phyloP scores from a whole-genome alignment of 1,140 invertebrate species.

The Orchesella cincta region DNA sequence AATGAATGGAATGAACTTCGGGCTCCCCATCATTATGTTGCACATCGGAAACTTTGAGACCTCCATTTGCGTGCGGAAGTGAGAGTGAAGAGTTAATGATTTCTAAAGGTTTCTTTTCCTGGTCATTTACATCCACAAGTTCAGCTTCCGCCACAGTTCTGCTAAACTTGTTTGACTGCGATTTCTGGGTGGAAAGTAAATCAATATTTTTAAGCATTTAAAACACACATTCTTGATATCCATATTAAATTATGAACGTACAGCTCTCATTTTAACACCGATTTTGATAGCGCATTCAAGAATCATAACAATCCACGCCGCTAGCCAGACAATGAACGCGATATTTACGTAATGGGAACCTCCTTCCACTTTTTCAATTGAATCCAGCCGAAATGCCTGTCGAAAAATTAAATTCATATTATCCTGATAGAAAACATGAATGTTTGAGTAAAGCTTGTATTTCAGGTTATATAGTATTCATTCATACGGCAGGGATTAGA shows the following conservation, averaged over 20 bases:
- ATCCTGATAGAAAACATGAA: too few species aligned
- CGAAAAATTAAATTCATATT: background rate
- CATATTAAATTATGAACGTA: too few species aligned
- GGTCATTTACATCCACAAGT: too few species aligned
- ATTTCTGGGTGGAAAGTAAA: too few species aligned
- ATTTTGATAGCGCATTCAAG: conserved; percentile 49
- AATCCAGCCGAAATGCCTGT: background rate
- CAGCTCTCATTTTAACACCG: conserved; percentile 32
- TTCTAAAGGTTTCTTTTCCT: too few species aligned
- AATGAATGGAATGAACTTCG: background rate
- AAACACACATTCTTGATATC: too few species aligned
- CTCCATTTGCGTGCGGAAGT: background rate
- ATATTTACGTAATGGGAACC: conserved; percentile 27
- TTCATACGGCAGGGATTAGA: conserved; percentile 64
- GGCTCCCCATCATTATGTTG: background rate
- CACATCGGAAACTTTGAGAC: background rate
- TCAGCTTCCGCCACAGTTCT: too few species aligned
- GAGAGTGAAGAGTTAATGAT: too few species aligned
- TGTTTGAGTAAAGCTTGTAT: too few species aligned
- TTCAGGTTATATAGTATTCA: too few species aligned
- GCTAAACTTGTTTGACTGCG: too few species aligned
- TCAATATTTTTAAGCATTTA: too few species aligned
- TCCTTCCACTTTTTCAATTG: background rate
- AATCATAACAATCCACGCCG: conserved; percentile 47
- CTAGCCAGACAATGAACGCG: conserved; percentile 35